A percentile compares a stretch with the other conserved stretches of the same genome.
Evolutionary conservation across 2,888 invertebrate species (phyloP).

Genomic region (Caenorhabditis doughertyi): DNA sequence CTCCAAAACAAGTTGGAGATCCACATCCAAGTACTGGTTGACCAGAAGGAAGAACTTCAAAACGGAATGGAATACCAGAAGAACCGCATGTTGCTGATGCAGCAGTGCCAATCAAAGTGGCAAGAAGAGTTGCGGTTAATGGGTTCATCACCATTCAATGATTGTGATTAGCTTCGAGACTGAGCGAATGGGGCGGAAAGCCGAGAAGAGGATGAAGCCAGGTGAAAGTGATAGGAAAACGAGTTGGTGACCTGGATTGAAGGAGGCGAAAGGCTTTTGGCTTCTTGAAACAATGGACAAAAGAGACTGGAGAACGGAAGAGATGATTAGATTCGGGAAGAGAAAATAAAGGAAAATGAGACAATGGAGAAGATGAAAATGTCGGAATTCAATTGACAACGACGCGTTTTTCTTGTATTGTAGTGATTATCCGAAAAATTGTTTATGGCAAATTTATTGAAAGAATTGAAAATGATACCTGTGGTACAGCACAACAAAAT

Average conservation of each 20-base stretch:
- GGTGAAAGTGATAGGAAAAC: slow-evolving; percentile 65
- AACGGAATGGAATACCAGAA: slow-evolving; percentile 78
- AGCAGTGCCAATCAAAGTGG: slow-evolving; percentile 53
- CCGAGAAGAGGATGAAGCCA: slow-evolving; percentile 46
- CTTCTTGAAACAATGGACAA: slow-evolving; percentile 58
- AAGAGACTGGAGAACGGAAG: slow-evolving; percentile 45
- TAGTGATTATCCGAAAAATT: slow-evolving; percentile 48
- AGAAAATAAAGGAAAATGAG: slow-evolving; percentile 9
- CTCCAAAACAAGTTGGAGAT: slow-evolving; percentile 76
- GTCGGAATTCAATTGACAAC: slow-evolving; percentile 22
- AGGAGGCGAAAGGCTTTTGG: slow-evolving; percentile 2
- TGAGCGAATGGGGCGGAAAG: slow-evolving; percentile 46
- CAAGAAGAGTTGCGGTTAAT: slow-evolving; percentile 53
- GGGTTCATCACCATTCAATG: slow-evolving; percentile 58
- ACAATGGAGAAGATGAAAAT: slow-evolving; percentile 17
- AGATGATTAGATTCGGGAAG: slow-evolving; percentile 26
- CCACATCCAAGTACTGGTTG: slow-evolving; percentile 78
- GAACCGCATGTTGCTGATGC: slow-evolving; percentile 73
- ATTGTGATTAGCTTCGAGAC: slow-evolving; percentile 61
- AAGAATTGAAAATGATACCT: slow-evolving; percentile 42
- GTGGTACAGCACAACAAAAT: slow-evolving; percentile 49
- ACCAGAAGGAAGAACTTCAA: slow-evolving; percentile 77
- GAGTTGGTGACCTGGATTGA: slow-evolving; percentile 62
- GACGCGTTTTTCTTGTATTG: slow-evolving; percentile 38
- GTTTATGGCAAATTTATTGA: slow-evolving; percentile 52